phyloP scores from a whole-genome alignment of 2,797 vertebrate genomes.

The Characodon lateralis region DNA sequence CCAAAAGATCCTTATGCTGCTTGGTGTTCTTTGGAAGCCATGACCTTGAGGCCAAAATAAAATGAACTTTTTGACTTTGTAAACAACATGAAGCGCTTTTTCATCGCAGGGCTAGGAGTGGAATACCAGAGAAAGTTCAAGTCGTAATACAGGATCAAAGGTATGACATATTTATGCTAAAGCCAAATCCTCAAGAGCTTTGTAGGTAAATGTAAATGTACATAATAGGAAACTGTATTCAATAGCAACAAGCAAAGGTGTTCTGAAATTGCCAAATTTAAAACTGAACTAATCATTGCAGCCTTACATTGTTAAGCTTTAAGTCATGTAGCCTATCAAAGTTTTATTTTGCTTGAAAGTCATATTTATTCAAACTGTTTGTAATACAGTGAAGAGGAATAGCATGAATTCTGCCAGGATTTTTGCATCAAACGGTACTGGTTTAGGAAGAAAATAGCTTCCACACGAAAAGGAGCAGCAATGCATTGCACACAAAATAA shows the following conservation, averaged over 20 bases:
- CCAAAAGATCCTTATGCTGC: constrained; percentile 30
- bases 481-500: constrained; percentile 8
- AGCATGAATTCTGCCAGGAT: too few relatives aligned
- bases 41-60: constrained; percentile 47
- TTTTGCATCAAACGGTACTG: too few relatives aligned
- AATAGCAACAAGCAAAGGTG: background rate
- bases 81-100: constrained; percentile 40
- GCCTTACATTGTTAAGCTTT: too few relatives aligned
- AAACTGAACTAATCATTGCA: too few relatives aligned
- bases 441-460: too few relatives aligned
- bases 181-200: constrained; percentile 15
- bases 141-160: constrained; percentile 33
- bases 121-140: constrained; percentile 7
- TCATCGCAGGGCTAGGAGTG: constrained; percentile 42
- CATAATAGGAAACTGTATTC: background rate
- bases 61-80: constrained; percentile 50
- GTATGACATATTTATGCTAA: constrained; percentile 36
- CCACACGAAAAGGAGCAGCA: background rate
- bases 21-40: constrained; percentile 23
- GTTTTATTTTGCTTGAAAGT: too few relatives aligned
- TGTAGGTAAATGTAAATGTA: constrained; percentile 10
- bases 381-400: too few relatives aligned
- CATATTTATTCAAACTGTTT: too few relatives aligned
- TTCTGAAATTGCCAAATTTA: too few relatives aligned
- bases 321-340: too few relatives aligned